Conservation (phyloP, 2,888 invertebrate genomes). For the Chrysodeixis includens region DNA sequence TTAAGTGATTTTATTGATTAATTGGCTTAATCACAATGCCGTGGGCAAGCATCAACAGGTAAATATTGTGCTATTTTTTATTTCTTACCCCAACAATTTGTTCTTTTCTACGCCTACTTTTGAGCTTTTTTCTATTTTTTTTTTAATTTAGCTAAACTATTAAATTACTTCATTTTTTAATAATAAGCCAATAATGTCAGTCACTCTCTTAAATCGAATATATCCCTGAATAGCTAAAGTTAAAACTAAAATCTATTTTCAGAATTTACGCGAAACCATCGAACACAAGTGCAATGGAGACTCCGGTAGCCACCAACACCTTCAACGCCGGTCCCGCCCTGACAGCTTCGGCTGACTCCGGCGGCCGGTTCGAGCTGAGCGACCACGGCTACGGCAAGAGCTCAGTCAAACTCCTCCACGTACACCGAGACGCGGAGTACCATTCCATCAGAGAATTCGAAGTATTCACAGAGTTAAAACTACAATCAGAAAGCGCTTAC, state of each 20-base stretch:
- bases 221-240: constrained; percentile 21
- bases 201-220: constrained; percentile 23
- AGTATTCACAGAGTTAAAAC: constrained; percentile 91
- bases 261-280: constrained; percentile 88
- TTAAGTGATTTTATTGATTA: constrained; percentile 76
- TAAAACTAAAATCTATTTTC: constrained; percentile 50
- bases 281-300: constrained; percentile 78
- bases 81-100: neutral
- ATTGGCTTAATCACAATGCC: constrained; percentile 74
- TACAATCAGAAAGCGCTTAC: constrained; percentile 92
- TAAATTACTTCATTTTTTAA: constrained; percentile 11
- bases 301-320: constrained; percentile 38
- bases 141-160: neutral
- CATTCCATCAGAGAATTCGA: constrained; percentile 93
- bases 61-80: constrained; percentile 40
- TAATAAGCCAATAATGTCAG: too few species aligned
- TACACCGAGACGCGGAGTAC: constrained; percentile 90
- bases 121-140: neutral
- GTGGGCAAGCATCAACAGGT: constrained; percentile 88
- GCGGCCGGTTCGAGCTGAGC: constrained; percentile 89
- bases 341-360: constrained; percentile 82
- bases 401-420: constrained; percentile 92
- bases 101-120: neutral
- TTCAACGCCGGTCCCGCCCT: constrained; percentile 60
- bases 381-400: constrained; percentile 93